Base-by-base conservation (phyloP, 2,888 invertebrate genomes). In the Dryobota labecula region DNA sequence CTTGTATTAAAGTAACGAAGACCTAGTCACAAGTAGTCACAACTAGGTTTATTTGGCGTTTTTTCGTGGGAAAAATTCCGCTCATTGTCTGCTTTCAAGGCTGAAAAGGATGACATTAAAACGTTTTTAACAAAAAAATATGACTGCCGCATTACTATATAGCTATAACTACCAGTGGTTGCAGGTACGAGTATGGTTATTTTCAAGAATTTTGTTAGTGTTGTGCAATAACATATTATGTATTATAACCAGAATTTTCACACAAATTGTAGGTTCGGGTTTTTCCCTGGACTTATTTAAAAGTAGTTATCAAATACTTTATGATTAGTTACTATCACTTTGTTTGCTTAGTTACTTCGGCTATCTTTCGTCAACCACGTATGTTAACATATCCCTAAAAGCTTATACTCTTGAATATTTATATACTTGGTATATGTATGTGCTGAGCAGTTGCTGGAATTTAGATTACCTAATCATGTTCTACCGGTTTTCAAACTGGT, bases 61-160 rank as follows among this genome's bases (percentile, higher is more conserved):
- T 67, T 56, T 70, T 79, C 83, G 83, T 80, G 80, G 80, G 80
- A 83, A 78, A 82, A 70, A 73, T 64, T 67, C 47, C 71, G 36
- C 36, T 38, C 73, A 69, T 78, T 80, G 83, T 69, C 18, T 56
- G 49, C 60, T 47, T 54, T 66, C 68, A 70, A 75, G 70, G 66
- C 81, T 74, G 72, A 70, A 84, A 68, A 77, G 57, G 56, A 57
- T 74, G 80, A 51, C 74, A 79, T 62, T 70, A 64, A 67, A 82
- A 64, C 20, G 18, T 30, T 78, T 54, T 68, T 9, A 67, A 64
- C 65, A 66, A 68, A 63, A 70, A 49, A 33, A n/a, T 13, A 57
- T 62, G 43, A 68, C 61, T 51, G 38, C 61, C 61, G 53, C 57
- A 43, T 66, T 53, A 56, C 54, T 38, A 13, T 43, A 38, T 60